Evolutionary conservation across 1,140 invertebrate genomes (phyloP), one percentile per base, ranked within the genome.

Genomic region (Lepidostoma basale): DNA sequence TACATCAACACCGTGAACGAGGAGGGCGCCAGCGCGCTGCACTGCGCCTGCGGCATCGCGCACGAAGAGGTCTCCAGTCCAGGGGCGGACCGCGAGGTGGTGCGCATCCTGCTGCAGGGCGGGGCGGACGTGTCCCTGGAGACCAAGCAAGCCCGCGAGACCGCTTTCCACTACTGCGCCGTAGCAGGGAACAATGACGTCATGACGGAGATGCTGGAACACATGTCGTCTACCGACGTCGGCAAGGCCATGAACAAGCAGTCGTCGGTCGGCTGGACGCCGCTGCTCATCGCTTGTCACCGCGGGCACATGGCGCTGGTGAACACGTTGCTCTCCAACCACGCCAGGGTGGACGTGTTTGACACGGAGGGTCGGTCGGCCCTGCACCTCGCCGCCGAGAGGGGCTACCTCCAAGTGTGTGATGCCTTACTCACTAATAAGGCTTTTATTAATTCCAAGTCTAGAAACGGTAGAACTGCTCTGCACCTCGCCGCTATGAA

Each of bases 361-460:
- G 98, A 99, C 78, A 90, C 91, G 69, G 96, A 98, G 79, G 96
- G 96, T 9, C 86, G 96, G 74, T 97, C 96, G 0, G 96, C 96
- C 0, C 83, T 99, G 39, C 98, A 99, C 81, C 83, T 99, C 65
- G 96, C 97, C 0, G 95, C 96, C 1, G 96, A 98, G 76, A 91
- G 92, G 74, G 97, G 97, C 0, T 98, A 94, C 76, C 80, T 92
- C 40, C 87, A 96, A 80, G 94, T 99, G 0, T 97, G 96, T 76
- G 95, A 99, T 78, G 91, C 95, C 9, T 81, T 99, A n/a, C 83
- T 99, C 14, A 90, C 92, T 58, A 93, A 97, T 79, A 98, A 98
- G 83, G 98, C 98, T 0, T 99, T 98, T 79, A 98, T 99, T 47
- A 99, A 99, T 81, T 98, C 92, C 1, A 98, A 93, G 84, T 96